phyloP scores from a whole-genome alignment of 2,797 vertebrate genomes.

The Bradypus variegatus region DNA sequence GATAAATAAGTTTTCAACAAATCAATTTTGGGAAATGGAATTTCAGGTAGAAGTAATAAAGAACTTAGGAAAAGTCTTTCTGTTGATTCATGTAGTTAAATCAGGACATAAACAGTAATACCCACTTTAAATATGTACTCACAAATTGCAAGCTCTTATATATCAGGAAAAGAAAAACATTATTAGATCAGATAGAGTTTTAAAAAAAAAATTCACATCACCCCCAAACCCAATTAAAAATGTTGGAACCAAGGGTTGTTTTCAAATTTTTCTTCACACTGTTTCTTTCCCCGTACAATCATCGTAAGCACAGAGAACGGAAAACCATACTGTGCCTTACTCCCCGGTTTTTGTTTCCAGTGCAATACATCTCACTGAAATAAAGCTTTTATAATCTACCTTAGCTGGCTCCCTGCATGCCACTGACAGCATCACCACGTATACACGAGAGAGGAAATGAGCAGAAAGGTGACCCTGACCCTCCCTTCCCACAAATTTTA shows the following conservation, averaged over 20 bases:
- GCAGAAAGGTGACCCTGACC: background rate
- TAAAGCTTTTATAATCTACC: background rate
- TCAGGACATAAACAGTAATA: background rate
- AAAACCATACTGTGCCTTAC: background rate
- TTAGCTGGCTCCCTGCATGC: no score
- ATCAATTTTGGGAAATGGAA: background rate
- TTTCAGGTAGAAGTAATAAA: background rate
- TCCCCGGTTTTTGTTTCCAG: background rate
- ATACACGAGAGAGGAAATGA: background rate
- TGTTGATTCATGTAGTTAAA: background rate
- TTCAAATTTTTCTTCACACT: background rate
- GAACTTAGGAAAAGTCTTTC: background rate
- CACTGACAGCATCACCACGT: background rate
- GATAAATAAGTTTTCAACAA: background rate
- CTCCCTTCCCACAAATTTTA: background rate
- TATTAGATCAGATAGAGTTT: background rate
- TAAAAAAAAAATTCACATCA: background rate
- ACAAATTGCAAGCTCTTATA: background rate
- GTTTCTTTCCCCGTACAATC: background rate
- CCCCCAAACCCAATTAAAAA: background rate
- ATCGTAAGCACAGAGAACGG: background rate
- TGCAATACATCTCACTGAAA: background rate
- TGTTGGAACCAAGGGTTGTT: background rate
- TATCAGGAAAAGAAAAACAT: background rate
- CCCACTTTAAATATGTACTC: background rate